Base-by-base conservation (phyloP, 2,113 vertebrate species). In the Centropristis striata region DNA sequence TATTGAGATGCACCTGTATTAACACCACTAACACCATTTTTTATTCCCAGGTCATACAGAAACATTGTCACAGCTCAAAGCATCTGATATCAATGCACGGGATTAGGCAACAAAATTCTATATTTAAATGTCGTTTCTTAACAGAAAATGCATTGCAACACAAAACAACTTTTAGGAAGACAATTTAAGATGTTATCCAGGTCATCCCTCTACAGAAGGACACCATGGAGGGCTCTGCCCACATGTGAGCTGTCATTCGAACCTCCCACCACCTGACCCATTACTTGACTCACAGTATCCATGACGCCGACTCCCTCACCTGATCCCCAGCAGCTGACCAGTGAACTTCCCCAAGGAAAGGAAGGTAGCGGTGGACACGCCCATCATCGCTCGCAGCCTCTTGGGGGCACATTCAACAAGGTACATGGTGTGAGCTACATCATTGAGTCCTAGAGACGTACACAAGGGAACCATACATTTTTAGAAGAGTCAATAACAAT, bases 241-340 rank as follows among this genome's bases (percentile, higher is more conserved):
- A 25, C 47, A 28, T 58, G 39, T 54, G 28, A 74, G 18, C 50
- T 50, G 71, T 81, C 13, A 86, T 63, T 67, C 80, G 36, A 82
- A 16, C 42, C 66, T 1, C 20, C 39, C 28, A 44, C 55, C 42
- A 55, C 21, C 71, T 74, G 58, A 72, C 44, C 60, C 25, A 25
- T 20, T 8, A 27, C 23, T 32, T 47, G 23, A 59, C 59, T 42
- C 28, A 41, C n/a, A 11, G 39, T 66, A 49, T 67, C 15, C 8
- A 27, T 68, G 37, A 90, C 23, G 12, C 76, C 39, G 1, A 57
- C 41, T 11, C 32, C 25, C 90, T 71, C 88, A 97, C 96, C 95
- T 95, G 90, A 97, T 93, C 67, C 96, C 96, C 76, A 96, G 75
- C 71, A 94, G 81, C 88, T 97, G 96, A 67, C 96, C 96, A 27